Conservation (phyloP, 2,888 invertebrate genomes). For the Caenorhabditis japonica region DNA sequence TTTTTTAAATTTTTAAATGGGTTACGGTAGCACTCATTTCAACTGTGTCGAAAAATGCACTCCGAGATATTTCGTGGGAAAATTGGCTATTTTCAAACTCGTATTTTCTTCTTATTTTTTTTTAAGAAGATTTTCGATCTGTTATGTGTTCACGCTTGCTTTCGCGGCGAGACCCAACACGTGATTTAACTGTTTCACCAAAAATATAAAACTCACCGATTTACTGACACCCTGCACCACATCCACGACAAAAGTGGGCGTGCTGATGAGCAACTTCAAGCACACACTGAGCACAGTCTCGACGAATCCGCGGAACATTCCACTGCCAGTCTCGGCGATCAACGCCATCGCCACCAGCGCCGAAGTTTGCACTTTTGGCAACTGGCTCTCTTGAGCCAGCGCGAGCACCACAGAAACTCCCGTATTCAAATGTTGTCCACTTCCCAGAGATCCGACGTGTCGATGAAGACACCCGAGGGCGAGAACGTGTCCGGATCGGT, state of each 20-base stretch:
- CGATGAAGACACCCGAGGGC: slow-evolving; percentile 94
- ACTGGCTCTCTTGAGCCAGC: slow-evolving; percentile 91
- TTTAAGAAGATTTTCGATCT: no score
- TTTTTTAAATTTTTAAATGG: no score
- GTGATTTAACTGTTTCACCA: no score
- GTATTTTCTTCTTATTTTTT: no score
- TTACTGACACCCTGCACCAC: slow-evolving; percentile 74
- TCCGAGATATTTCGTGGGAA: no score
- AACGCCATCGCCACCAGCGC: slow-evolving; percentile 93
- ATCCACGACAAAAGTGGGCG: slow-evolving; percentile 67
- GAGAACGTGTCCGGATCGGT: slow-evolving; percentile 87
- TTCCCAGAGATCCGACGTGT: slow-evolving; percentile 86
- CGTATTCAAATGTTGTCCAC: slow-evolving; percentile 92
- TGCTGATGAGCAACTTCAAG: slow-evolving; percentile 83
- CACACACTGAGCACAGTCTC: slow-evolving; percentile 92
- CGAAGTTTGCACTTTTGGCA: slow-evolving; percentile 89
- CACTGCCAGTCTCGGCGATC: slow-evolving; percentile 96
- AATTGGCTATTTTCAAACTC: no score
- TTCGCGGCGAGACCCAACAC: no score
- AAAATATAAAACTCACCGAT: slow-evolving; percentile 68
- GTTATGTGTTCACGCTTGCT: no score
- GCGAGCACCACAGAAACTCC: slow-evolving; percentile 94
- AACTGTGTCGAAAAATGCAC: no score
- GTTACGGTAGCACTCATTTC: no score
- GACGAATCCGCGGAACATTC: slow-evolving; percentile 96